phyloP scores from a whole-genome alignment of 2,113 vertebrate species.

The Bothrops jararaca region DNA sequence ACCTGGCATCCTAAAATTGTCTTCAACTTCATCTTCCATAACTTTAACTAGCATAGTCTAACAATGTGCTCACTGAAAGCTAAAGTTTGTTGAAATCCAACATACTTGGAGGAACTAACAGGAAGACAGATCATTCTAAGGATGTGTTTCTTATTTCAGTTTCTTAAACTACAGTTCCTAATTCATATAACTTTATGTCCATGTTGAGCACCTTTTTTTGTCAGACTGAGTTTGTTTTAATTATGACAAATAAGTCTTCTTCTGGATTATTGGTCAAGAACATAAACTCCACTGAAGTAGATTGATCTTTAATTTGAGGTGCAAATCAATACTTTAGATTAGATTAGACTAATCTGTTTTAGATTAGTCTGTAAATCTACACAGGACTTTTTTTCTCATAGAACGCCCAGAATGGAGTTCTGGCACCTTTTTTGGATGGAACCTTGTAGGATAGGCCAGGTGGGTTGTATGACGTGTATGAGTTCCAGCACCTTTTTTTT shows the following conservation, averaged over 20 bases:
- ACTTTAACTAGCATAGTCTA: background rate
- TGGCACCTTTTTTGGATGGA: too few species aligned
- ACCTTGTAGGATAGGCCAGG: too few species aligned
- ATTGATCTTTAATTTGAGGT: background rate
- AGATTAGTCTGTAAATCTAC: background rate
- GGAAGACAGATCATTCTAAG: background rate
- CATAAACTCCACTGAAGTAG: background rate
- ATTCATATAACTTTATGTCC: background rate
- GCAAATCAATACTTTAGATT: background rate
- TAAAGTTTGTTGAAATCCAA: background rate
- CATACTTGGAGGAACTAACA: background rate
- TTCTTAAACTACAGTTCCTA: background rate
- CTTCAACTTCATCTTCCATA: background rate
- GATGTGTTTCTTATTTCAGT: background rate
- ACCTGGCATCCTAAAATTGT: background rate
- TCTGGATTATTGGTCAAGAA: background rate
- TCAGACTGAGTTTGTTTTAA: background rate
- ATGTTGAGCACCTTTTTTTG: background rate
- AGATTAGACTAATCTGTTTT: background rate
- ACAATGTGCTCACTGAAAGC: background rate
- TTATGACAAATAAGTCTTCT: background rate
- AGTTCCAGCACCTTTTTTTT: too few species aligned
- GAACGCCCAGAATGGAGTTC: too few species aligned
- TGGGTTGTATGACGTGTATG: too few species aligned
- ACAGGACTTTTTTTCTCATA: background rate